Evolutionary conservation across 2,888 invertebrate species (phyloP).

Genomic region (Lasioglossum vierecki): DNA sequence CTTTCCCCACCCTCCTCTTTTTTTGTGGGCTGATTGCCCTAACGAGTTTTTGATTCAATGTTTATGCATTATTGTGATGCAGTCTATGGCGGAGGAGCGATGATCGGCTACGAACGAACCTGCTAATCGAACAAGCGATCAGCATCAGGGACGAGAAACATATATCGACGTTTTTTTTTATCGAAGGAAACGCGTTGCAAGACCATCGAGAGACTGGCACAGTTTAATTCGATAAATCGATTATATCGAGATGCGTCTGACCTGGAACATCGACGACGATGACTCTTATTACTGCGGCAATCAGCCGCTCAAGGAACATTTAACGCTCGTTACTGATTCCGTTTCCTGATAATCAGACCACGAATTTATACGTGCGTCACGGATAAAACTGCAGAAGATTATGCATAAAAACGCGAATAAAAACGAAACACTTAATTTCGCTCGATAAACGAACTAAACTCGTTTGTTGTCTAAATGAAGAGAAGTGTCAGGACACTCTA

Average conservation of each 20-base stretch:
- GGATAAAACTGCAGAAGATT: neutral
- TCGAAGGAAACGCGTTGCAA: neutral
- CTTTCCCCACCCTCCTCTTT: neutral
- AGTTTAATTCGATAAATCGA: conserved; percentile 1
- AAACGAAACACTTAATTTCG: neutral
- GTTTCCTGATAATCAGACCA: neutral
- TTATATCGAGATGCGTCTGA: neutral
- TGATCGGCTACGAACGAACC: neutral
- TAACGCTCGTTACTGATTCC: neutral
- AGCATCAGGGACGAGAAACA: conserved; percentile 15
- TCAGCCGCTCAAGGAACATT: neutral
- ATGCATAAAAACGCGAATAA: neutral
- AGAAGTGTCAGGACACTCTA: neutral
- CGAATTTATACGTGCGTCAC: neutral
- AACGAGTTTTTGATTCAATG: conserved; percentile 57
- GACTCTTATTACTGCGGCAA: neutral
- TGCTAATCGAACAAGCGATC: conserved; percentile 50
- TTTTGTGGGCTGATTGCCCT: conserved; percentile 26
- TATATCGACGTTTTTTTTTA: neutral
- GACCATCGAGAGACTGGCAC: neutral
- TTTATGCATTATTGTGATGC: conserved; percentile 44
- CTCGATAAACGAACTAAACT: neutral
- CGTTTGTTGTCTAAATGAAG: neutral
- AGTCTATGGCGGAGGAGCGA: neutral
- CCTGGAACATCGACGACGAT: conserved; percentile 1